These are phyloP conservation scores for Hetaerina titia DNA, from an alignment of 2,888 invertebrate genomes.

Conservation along the genomic window DNA sequence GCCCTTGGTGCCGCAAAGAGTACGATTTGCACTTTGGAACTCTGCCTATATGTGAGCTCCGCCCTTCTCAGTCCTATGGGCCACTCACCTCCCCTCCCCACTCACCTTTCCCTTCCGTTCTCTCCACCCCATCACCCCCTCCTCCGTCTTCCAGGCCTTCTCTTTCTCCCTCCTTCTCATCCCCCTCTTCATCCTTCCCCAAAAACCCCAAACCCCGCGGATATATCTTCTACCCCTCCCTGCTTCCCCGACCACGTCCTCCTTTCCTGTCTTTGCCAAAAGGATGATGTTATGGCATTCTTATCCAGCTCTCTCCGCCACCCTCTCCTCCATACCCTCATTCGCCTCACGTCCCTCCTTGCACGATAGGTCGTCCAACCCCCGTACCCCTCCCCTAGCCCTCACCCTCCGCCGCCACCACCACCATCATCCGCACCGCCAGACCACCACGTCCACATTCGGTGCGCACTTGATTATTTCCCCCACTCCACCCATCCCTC, in stretches of 20 bases:
- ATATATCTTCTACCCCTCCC: not conserved
- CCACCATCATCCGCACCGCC: not conserved
- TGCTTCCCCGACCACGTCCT: not conserved
- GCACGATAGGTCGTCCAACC: not conserved
- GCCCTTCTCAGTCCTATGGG: not conserved
- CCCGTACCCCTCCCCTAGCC: too few relatives aligned
- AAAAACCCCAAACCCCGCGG: not conserved
- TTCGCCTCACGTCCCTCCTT: not conserved
- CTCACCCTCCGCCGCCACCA: not conserved
- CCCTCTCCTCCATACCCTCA: not conserved
- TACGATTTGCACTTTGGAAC: constrained; percentile 34
- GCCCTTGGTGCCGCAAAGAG: not conserved
- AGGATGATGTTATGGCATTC: not conserved
- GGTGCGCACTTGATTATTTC: not conserved
- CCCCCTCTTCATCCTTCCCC: not conserved
- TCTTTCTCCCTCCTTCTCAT: too few relatives aligned
- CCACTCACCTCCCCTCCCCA: not conserved
- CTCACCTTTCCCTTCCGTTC: not conserved
- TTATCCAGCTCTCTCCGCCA: not conserved
- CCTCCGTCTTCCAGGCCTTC: too few relatives aligned
- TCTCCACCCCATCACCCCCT: not conserved
- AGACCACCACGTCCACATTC: not conserved
- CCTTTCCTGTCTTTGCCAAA: not conserved
- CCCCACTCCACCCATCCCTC: not conserved
- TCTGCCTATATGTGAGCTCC: not conserved